A percentile compares a stretch with the other conserved stretches of the same genome.
phyloP scores from a whole-genome alignment of 2,113 vertebrate genomes.

The Dinomys branickii region DNA sequence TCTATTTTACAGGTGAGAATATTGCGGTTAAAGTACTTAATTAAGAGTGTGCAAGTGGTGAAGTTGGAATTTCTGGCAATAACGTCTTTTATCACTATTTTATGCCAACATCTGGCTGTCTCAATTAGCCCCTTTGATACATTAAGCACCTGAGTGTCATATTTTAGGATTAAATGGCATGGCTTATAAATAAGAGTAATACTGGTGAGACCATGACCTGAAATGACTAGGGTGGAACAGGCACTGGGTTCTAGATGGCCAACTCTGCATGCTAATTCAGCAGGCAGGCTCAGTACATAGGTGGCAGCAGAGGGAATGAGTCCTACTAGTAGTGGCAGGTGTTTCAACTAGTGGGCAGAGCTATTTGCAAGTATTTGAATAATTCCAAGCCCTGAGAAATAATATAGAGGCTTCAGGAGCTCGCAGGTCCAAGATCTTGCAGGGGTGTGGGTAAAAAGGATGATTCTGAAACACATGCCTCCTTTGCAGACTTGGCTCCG shows the following conservation, averaged over 20 bases:
- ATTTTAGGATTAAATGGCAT: background rate
- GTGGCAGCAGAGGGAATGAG: background rate
- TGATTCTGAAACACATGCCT: background rate
- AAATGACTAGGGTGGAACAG: background rate
- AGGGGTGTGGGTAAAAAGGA: background rate
- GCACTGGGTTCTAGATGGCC: background rate
- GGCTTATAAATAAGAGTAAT: background rate
- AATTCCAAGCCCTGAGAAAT: background rate
- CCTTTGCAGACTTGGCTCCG: background rate
- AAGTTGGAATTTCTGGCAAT: background rate
- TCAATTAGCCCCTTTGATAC: background rate
- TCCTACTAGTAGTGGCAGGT: background rate
- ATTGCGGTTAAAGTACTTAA: background rate
- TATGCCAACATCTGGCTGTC: too few relatives aligned
- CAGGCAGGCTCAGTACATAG: accelerated
- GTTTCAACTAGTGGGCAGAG: background rate
- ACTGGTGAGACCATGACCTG: background rate
- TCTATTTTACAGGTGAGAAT: background rate
- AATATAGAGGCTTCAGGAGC: background rate
- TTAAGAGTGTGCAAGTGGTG: background rate
- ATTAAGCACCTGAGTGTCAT: background rate
- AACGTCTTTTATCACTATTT: background rate
- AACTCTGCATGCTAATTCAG: accelerated
- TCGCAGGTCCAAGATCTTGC: background rate
- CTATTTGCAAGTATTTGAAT: background rate